Evolutionary conservation across 2,888 invertebrate genomes (phyloP).

Genomic region (Busseola fusca): DNA sequence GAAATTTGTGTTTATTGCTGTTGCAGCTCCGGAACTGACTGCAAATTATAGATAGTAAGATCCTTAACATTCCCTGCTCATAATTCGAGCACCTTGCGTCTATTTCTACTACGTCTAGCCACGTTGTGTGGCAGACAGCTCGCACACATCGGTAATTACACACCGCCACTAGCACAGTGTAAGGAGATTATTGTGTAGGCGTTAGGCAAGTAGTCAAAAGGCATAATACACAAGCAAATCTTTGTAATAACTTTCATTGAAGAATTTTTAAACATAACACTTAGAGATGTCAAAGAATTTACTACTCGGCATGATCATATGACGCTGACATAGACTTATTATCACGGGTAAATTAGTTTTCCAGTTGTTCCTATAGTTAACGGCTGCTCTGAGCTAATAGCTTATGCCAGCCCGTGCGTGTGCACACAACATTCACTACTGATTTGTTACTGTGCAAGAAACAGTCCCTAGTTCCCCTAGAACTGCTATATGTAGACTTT

Average conservation of each 20-base stretch:
- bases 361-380: background rate
- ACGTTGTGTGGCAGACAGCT: conserved; percentile 13
- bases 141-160: conserved; percentile 40
- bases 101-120: background rate
- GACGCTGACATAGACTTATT: background rate
- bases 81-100: background rate
- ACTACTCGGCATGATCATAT: background rate
- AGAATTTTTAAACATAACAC: background rate
- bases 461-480: background rate
- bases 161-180: background rate
- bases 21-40: background rate
- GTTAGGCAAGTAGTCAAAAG: background rate
- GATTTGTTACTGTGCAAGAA: background rate
- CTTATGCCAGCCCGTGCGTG: background rate
- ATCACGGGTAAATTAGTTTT: background rate
- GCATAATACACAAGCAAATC: background rate
- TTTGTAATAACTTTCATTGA: background rate
- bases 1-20: background rate
- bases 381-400: background rate
- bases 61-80: background rate
- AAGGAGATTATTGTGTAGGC: background rate
- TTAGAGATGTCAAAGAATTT: background rate
- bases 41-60: background rate
- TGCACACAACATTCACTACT: background rate
- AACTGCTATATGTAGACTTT: background rate